These are phyloP conservation scores for Thyatira batis DNA, from an alignment of 2,888 invertebrate genomes.

Conservation along the genomic window DNA sequence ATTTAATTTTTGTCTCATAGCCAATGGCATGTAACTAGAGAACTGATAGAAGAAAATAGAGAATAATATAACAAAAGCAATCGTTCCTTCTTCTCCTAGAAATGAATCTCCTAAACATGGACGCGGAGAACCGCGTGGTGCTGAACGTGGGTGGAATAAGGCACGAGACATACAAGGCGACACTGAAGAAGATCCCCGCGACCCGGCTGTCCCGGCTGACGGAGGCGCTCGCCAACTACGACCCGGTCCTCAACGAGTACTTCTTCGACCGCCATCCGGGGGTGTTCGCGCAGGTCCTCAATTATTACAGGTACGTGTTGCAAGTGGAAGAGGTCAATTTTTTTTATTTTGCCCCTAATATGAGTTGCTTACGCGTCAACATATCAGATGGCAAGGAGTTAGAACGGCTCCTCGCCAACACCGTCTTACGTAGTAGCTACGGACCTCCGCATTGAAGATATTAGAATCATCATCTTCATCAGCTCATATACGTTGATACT, in stretches of 20 bases:
- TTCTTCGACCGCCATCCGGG: conserved; percentile 99
- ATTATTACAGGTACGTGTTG: conserved; percentile 96
- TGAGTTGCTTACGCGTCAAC: too few relatives aligned
- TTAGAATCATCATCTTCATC: too few relatives aligned
- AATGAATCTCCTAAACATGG: conserved; percentile 97
- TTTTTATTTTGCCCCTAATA: too few relatives aligned
- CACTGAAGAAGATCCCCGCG: conserved; percentile 98
- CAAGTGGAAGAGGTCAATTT: too few relatives aligned
- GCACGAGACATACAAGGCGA: conserved; percentile 98
- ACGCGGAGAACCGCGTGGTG: conserved; percentile 99
- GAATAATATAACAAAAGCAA: background rate
- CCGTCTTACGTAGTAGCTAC: too few relatives aligned
- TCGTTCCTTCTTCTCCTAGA: conserved; percentile 44
- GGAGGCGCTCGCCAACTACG: conserved; percentile 99
- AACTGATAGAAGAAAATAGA: background rate
- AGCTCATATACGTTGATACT: too few relatives aligned
- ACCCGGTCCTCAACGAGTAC: conserved; percentile 99
- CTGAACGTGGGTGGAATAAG: conserved; percentile 99
- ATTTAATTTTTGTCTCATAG: too few relatives aligned
- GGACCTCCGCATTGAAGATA: too few relatives aligned
- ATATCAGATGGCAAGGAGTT: too few relatives aligned
- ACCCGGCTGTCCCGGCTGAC: conserved; percentile 96
- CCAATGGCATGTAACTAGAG: too few relatives aligned
- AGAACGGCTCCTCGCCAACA: too few relatives aligned
- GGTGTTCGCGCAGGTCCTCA: conserved; percentile 97